These are phyloP conservation scores for Athrips mouffetella DNA, from an alignment of 2,888 invertebrate genomes.

Conservation along the genomic window DNA sequence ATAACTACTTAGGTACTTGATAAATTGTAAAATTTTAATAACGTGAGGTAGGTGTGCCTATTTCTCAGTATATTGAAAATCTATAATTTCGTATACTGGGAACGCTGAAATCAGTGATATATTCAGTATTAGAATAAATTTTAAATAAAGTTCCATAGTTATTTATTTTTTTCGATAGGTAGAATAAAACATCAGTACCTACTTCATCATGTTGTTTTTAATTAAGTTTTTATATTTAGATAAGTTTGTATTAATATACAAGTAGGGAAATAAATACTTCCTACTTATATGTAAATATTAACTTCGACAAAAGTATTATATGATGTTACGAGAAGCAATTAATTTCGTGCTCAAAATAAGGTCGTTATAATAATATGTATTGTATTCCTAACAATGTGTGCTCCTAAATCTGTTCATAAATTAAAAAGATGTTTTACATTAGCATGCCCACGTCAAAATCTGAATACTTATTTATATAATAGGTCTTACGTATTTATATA, in stretches of 20 bases:
- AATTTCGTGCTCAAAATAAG: background rate
- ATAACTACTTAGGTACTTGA: slow-evolving; percentile 29
- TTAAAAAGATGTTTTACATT: too few relatives aligned
- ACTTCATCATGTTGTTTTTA: background rate
- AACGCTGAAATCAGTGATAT: background rate
- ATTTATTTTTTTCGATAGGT: background rate
- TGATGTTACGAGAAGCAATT: background rate
- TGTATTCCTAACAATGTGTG: too few relatives aligned
- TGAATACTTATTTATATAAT: too few relatives aligned
- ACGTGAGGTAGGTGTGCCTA: background rate
- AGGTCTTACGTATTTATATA: too few relatives aligned
- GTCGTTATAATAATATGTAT: background rate
- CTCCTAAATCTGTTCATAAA: too few relatives aligned
- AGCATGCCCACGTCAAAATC: too few relatives aligned
- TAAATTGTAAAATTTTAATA: background rate
- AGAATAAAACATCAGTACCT: background rate
- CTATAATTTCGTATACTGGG: background rate
- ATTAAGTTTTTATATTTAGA: background rate
- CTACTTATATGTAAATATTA: background rate
- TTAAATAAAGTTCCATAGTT: slow-evolving; percentile 9
- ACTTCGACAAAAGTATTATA: background rate
- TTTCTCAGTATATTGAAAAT: background rate
- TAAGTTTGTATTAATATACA: slow-evolving; percentile 20
- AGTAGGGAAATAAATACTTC: background rate
- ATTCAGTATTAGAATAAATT: slow-evolving; percentile 6